Percentiles rank a stretch among this genome's conserved stretches.
Evolutionary conservation across 92 coral and sea anemone species (phyloP).

Genomic region (Blastomussa wellsi): DNA sequence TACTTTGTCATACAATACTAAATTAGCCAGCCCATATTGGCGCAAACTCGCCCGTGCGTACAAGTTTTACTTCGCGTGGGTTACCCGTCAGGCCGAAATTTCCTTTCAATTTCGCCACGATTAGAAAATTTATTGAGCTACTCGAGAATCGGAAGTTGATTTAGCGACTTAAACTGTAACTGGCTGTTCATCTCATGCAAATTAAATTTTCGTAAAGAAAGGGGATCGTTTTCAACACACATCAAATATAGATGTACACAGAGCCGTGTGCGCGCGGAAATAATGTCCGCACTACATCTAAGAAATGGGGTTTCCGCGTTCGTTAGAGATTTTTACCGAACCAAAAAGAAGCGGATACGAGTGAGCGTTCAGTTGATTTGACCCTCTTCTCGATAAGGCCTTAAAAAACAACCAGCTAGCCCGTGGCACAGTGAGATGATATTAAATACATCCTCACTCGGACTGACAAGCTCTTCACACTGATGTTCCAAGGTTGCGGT

Average conservation of each 20-base stretch:
- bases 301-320: conserved; percentile 28
- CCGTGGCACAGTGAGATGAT: neutral
- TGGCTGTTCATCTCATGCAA: conserved; percentile 84
- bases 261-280: conserved; percentile 17
- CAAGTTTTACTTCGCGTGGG: neutral
- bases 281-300: conserved; percentile 8
- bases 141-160: conserved; percentile 97
- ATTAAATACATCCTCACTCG: neutral
- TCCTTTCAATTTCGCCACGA: conserved; percentile 46
- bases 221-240: conserved; percentile 44
- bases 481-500: neutral
- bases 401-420: conserved; percentile 18
- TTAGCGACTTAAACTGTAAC: conserved; percentile 76
- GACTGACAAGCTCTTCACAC: conserved; percentile 2
- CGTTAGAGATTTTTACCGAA: conserved; percentile 10
- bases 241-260: conserved; percentile 37
- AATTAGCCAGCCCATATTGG: conserved; percentile 39
- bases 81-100: neutral
- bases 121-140: conserved; percentile 77
- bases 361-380: conserved; percentile 5
- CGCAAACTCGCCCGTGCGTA: conserved; percentile 10
- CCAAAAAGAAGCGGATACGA: conserved; percentile 40
- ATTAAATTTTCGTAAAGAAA: conserved; percentile 57
- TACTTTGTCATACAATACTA: conserved; percentile 42
- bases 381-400: conserved; percentile 4